These are phyloP conservation scores for Alligator mississippiensis DNA, from an alignment of 2,113 vertebrate genomes.

Conservation along the genomic window DNA sequence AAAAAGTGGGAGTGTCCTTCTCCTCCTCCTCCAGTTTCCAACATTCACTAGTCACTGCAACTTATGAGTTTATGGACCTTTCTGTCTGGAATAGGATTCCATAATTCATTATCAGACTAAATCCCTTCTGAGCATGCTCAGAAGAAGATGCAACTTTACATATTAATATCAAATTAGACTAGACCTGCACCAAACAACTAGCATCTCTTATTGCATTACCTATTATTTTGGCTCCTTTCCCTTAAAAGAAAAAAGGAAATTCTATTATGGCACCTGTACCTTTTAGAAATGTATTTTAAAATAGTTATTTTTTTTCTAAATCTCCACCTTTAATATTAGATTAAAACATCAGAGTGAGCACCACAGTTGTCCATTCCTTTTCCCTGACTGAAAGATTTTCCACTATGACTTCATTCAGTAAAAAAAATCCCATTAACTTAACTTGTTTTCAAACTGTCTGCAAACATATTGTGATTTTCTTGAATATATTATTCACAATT, in stretches of 20 bases:
- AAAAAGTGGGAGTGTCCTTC: too few species aligned
- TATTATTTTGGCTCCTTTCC: not conserved
- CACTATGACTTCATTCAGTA: not conserved
- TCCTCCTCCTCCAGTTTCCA: too few species aligned
- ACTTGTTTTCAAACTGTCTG: constrained; percentile 19
- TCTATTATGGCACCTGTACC: not conserved
- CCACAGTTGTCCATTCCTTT: not conserved
- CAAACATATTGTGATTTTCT: constrained; percentile 42
- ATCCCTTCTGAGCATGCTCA: not conserved
- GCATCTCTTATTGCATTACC: not conserved
- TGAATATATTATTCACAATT: constrained; percentile 23
- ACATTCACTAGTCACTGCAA: too few species aligned
- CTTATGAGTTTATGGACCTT: too few species aligned
- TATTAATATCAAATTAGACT: not conserved
- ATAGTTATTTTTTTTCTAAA: not conserved
- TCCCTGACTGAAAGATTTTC: constrained; percentile 8
- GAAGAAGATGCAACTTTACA: not conserved
- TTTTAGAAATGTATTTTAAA: not conserved
- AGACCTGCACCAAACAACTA: not conserved
- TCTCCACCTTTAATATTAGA: not conserved
- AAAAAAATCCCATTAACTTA: not conserved
- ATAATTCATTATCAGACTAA: too few species aligned
- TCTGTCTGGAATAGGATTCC: too few species aligned
- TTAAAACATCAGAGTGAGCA: not conserved
- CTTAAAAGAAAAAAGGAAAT: not conserved